Base-by-base conservation (phyloP, 2,797 vertebrate species). In the Rhinella marina region DNA sequence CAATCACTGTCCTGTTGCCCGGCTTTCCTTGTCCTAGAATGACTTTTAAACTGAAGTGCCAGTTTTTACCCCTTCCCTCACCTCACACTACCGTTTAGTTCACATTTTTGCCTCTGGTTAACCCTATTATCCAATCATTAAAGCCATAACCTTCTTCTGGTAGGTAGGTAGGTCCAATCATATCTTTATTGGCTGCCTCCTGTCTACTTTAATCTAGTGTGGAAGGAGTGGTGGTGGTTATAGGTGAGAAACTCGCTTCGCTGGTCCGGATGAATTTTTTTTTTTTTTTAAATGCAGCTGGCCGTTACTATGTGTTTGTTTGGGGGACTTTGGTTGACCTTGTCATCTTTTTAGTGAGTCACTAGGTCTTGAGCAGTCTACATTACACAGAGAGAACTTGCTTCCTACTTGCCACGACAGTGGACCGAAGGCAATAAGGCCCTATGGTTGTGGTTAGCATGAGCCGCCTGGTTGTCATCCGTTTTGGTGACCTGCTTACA, bases 21-120 rank as follows among this genome's bases (percentile, higher is more conserved):
- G 23, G 56, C 70, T 70, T 79, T 14, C 62, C 52, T 25, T 57
- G 27, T 80, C 50, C 16, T 82, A 82, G 61, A 81, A 82, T 81
- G 84, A 85, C 85, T 89, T 89, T 89, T 89, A 89, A 89, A 89
- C 72, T 89, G 59, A 86, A 86, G 88, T 89, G 88, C 88, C 88
- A 89, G 88, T 89, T 89, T 89, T 89, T 86, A 86, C 72, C 72
- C 75, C 50, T 16, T 21, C 75, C 50, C 29, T 21, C 61, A 77
- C 13, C 27, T 56, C 50, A 56, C 72, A 68, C 66, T 54, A 59
- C 82, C 73, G 62, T 82, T 85, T 76, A 81, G 84, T 70, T 77
- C 86, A 87, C 79, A 13, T 59, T 85, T 86, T 78, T 83, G 85
- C 88, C 80, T 89, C 85, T 83, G 76, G 72, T 86, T 76, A 70